Percentiles rank a stretch among this genome's conserved stretches.
Conservation (phyloP, 2,113 vertebrate genomes). For the Corythornis madagascariensis region DNA sequence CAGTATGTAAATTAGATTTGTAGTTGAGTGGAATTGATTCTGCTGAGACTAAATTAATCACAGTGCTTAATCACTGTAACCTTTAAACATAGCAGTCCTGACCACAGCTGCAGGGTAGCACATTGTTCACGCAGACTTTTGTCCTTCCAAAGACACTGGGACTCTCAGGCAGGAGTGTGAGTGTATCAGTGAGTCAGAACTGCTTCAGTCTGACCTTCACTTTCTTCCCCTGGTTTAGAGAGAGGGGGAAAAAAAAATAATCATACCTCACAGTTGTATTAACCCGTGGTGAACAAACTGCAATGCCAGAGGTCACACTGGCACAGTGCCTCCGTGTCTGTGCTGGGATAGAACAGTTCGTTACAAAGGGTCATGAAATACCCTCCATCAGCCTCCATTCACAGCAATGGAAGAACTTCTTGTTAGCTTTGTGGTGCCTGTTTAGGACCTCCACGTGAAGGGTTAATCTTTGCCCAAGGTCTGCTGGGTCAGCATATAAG, state of each 20-base stretch:
- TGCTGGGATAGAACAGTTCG: not conserved
- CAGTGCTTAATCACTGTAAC: slow-evolving; percentile 84
- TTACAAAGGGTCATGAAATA: not conserved
- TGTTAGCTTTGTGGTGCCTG: not conserved
- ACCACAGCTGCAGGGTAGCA: slow-evolving; percentile 62
- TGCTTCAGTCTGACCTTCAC: not conserved
- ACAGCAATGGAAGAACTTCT: not conserved
- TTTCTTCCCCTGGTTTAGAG: not conserved
- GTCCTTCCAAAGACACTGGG: not conserved
- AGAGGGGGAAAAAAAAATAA: not conserved
- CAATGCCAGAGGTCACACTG: not conserved
- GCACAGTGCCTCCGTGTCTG: not conserved
- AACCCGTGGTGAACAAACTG: not conserved
- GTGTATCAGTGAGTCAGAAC: not conserved
- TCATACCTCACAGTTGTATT: not conserved
- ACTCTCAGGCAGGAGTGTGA: not conserved
- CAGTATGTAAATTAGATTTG: slow-evolving; percentile 77
- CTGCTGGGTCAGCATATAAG: not conserved
- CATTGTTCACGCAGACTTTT: slow-evolving; percentile 15
- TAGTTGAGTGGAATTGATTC: slow-evolving; percentile 92
- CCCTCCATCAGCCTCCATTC: not conserved
- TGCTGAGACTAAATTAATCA: slow-evolving; percentile 90
- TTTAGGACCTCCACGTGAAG: not conserved
- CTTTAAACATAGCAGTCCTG: slow-evolving; percentile 73
- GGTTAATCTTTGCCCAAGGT: not conserved